phyloP scores from a whole-genome alignment of 2,888 invertebrate species.

The Eupsilia transversa region DNA sequence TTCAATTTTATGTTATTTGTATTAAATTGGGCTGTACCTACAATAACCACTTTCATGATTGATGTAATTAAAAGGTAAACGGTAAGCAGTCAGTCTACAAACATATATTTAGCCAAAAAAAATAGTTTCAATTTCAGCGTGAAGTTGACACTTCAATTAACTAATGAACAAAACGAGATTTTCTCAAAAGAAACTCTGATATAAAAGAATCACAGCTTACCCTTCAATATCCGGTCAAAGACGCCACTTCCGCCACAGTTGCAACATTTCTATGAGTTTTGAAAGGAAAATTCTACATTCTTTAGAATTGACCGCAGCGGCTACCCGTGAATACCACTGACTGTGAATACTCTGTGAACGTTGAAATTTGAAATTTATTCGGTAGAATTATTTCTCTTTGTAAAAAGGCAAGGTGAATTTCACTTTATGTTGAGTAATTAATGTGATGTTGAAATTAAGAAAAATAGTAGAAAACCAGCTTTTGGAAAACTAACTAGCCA shows the following conservation, averaged over 20 bases:
- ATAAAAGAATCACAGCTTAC: constrained; percentile 65
- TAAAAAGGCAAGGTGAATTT: constrained; percentile 16
- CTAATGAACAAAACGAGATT: constrained; percentile 17
- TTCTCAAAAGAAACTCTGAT: constrained; percentile 6
- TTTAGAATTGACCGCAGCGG: constrained; percentile 67
- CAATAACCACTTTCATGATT: neutral
- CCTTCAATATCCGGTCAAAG: constrained; percentile 75
- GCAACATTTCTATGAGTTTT: constrained; percentile 67
- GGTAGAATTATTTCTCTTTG: constrained; percentile 52
- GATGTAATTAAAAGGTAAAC: neutral
- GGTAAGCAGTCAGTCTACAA: neutral
- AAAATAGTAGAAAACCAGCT: constrained; percentile 1
- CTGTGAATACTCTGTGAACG: constrained; percentile 62
- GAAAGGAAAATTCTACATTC: constrained; percentile 72
- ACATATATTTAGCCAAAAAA: neutral
- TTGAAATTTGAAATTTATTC: constrained; percentile 54
- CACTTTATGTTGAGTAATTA: constrained; percentile 27
- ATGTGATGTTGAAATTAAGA: constrained; percentile 3
- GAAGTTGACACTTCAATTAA: constrained; percentile 32
- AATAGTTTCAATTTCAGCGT: neutral
- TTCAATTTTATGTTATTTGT: neutral
- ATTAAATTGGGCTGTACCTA: neutral
- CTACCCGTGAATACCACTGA: constrained; percentile 55
- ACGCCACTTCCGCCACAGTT: constrained; percentile 65
- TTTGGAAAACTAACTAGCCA: neutral